Base-by-base conservation (phyloP, 2,797 vertebrate species). In the Xiphophorus birchmanni region DNA sequence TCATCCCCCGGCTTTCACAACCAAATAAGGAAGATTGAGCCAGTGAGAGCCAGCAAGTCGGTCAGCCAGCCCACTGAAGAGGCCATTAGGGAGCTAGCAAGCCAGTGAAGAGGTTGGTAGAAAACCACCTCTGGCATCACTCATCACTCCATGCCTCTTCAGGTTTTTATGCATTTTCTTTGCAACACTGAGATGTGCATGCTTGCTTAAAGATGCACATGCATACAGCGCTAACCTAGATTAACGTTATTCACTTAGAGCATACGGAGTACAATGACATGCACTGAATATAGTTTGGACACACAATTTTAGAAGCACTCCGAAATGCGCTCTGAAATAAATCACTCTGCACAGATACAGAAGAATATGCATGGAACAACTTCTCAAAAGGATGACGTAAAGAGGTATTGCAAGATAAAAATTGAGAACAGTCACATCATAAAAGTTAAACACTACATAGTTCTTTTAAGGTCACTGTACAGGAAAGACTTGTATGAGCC, bases 81-180 rank as follows among this genome's bases (percentile, higher is more conserved):
- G 87, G 90, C 93, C 89, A 92, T 94, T 94, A 94, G 89, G 76
- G 87, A 90, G 89, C 82, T 91, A 91, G 89, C 86, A 73, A 90
- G 87, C 86, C 86, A 87, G 82, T 73, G 0, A 89, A 86, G 89
- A 88, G 88, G 91, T 83, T 85, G 90, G 88, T 92, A 86, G 85
- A 92, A 91, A 95, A 92, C 86, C 92, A 94, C 92, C 93, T 92
- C 94, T 94, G 92, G 92, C 92, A 92, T 91, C 91, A 92, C 90
- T 92, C 93, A 93, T 88, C 90, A 81, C 87, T 90, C 81, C 80
- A 77, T 77, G 58, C 82, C 86, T 84, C 80, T 67, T 74, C 75
- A 71, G 80, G 77, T 83, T 85, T 82, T 56, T 75, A 47, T 37
- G 2, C 80, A 78, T 77, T 74, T 88, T 74, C 50, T 26, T 26